Conservation (phyloP, 2,888 invertebrate genomes). For the Agriotes lineatus region DNA sequence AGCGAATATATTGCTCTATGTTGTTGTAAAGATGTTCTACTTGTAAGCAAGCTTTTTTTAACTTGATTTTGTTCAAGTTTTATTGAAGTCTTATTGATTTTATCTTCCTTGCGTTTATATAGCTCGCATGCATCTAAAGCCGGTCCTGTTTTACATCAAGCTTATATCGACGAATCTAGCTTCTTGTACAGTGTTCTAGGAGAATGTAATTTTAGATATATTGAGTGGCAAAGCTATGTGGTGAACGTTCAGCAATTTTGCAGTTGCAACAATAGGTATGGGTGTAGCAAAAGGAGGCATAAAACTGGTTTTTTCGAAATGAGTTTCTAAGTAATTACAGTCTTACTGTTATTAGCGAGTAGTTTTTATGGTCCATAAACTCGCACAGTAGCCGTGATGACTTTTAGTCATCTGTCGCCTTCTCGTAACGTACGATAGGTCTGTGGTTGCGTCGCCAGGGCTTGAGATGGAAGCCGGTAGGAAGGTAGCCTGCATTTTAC, state of each 20-base stretch:
- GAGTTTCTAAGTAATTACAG: slow-evolving; percentile 40
- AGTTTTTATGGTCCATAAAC: slow-evolving; percentile 50
- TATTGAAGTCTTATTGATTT: no score
- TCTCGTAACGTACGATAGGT: slow-evolving; percentile 30
- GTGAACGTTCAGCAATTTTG: neutral
- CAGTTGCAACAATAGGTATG: slow-evolving; percentile 18
- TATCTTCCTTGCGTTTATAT: no score
- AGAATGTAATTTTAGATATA: no score
- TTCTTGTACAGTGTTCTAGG: no score
- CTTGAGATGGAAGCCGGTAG: neutral
- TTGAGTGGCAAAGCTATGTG: no score
- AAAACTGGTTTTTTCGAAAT: slow-evolving; percentile 38
- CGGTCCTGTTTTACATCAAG: no score
- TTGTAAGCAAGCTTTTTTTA: no score
- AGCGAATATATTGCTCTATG: no score
- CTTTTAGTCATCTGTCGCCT: slow-evolving; percentile 47
- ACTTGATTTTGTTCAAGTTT: no score
- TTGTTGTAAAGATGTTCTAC: no score
- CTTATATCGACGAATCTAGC: no score
- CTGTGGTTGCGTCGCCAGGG: slow-evolving; percentile 35
- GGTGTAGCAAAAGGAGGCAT: slow-evolving; percentile 13
- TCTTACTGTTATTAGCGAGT: slow-evolving; percentile 41
- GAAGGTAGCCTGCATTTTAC: neutral
- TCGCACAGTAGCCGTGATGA: slow-evolving; percentile 49
- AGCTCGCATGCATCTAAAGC: no score